Conservation (phyloP, 2,797 vertebrate species). For the Pipistrellus pygmaeus region DNA sequence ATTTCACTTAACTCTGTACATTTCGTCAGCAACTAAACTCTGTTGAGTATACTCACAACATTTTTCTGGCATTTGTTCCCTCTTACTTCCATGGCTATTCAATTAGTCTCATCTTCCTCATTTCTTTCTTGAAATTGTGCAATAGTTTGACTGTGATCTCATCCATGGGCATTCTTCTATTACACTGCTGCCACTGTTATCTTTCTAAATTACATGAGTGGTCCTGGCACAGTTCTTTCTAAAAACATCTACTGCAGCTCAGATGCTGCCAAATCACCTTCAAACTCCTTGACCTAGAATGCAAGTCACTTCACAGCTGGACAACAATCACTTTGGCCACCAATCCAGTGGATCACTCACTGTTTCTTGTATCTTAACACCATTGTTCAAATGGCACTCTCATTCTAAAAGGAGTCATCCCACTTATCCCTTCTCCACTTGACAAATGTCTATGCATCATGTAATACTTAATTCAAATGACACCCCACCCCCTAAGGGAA, state of each 20-base stretch:
- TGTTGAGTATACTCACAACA: too few relatives aligned
- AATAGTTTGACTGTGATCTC: not conserved
- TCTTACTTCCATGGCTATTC: not conserved
- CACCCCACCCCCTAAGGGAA: accelerated
- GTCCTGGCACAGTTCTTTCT: not conserved
- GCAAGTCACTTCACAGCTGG: not conserved
- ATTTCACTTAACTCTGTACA: not conserved
- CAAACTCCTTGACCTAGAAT: not conserved
- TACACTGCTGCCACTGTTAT: not conserved
- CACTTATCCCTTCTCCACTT: not conserved
- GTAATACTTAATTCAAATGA: not conserved
- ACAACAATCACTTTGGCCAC: not conserved
- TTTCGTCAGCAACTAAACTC: not conserved
- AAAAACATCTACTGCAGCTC: not conserved
- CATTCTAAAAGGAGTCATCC: not conserved
- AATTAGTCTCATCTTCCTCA: not conserved
- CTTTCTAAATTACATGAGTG: not conserved
- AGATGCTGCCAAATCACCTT: not conserved
- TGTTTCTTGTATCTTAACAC: not conserved
- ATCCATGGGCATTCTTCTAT: not conserved
- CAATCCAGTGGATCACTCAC: not conserved
- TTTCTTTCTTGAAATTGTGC: not conserved
- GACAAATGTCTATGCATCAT: not conserved
- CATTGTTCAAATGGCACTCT: not conserved
- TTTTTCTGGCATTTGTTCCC: not conserved